A percentile compares a stretch with the other conserved stretches of the same genome.
Evolutionary conservation across 1,140 invertebrate genomes (phyloP).

Genomic region (Cyclina sinensis): DNA sequence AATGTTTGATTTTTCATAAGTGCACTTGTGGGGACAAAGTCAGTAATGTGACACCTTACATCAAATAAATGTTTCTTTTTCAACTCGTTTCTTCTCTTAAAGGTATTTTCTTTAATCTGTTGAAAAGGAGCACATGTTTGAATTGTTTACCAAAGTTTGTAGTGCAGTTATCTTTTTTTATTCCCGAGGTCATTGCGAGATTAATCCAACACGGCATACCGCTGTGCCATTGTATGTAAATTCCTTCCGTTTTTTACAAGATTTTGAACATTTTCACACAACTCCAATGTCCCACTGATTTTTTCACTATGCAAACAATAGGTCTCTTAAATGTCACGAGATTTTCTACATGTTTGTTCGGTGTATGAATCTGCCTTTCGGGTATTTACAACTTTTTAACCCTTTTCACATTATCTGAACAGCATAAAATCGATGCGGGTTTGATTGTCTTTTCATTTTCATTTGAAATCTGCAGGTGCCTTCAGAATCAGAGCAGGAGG

Average conservation of each 20-base stretch:
- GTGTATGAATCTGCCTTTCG: conserved; percentile 40
- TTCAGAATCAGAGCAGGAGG: background rate
- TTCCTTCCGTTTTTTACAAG: conserved; percentile 45
- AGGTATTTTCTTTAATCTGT: conserved; percentile 35
- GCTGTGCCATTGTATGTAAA: conserved; percentile 27
- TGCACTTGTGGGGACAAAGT: conserved; percentile 4
- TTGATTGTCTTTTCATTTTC: conserved; percentile 53
- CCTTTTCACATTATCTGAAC: conserved; percentile 47
- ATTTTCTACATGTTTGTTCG: conserved; percentile 47
- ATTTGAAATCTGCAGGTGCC: conserved; percentile 12
- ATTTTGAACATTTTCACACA: conserved; percentile 30
- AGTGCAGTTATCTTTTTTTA: conserved; percentile 12
- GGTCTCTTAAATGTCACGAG: conserved; percentile 55
- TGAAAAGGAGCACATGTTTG: conserved; percentile 26
- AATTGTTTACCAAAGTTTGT: conserved; percentile 43
- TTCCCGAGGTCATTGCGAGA: conserved; percentile 16
- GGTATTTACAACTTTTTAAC: conserved; percentile 46
- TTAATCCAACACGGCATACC: background rate
- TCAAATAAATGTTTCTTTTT: conserved; percentile 51
- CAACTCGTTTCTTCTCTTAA: background rate
- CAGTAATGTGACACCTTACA: background rate
- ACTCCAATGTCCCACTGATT: conserved; percentile 11
- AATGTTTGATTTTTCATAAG: background rate
- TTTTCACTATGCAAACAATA: conserved; percentile 60
- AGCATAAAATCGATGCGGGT: conserved; percentile 61